Conservation (phyloP, 2,797 vertebrate genomes). For the Falco biarmicus region DNA sequence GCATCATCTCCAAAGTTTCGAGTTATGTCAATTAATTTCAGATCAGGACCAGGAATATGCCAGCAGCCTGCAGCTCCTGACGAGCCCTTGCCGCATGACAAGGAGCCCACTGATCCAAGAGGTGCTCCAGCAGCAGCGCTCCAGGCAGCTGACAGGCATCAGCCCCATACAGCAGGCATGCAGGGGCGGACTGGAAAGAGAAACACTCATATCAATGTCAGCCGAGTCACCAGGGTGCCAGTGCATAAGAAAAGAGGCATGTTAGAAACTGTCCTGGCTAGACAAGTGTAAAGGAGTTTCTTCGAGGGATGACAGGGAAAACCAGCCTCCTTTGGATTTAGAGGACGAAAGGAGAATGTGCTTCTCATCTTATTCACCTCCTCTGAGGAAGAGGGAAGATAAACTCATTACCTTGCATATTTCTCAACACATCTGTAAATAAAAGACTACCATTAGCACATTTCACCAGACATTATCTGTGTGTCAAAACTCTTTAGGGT, state of each 20-base stretch:
- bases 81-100: not conserved
- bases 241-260: not conserved
- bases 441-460: slow-evolving; percentile 3
- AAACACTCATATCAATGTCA: slow-evolving; percentile 8
- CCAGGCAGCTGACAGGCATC: not conserved
- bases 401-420: not conserved
- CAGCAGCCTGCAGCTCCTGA: not conserved
- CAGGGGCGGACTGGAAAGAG: not conserved
- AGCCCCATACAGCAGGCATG: not conserved
- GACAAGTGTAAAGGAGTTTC: slow-evolving; percentile 29
- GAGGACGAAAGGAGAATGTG: not conserved
- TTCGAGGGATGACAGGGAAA: not conserved
- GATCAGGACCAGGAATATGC: not conserved
- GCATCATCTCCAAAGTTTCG: not conserved
- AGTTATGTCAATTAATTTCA: slow-evolving; percentile 16
- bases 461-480: slow-evolving; percentile 1
- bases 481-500: slow-evolving; percentile 20
- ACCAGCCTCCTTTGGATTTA: not conserved
- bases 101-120: not conserved
- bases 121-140: not conserved
- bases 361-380: not conserved
- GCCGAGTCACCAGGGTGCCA: not conserved
- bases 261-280: slow-evolving; percentile 13
- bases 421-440: slow-evolving; percentile 30
- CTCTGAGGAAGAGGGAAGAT: not conserved